Evolutionary conservation across 1,140 invertebrate species (phyloP).

Genomic region (Rhizoglyphus robini): DNA sequence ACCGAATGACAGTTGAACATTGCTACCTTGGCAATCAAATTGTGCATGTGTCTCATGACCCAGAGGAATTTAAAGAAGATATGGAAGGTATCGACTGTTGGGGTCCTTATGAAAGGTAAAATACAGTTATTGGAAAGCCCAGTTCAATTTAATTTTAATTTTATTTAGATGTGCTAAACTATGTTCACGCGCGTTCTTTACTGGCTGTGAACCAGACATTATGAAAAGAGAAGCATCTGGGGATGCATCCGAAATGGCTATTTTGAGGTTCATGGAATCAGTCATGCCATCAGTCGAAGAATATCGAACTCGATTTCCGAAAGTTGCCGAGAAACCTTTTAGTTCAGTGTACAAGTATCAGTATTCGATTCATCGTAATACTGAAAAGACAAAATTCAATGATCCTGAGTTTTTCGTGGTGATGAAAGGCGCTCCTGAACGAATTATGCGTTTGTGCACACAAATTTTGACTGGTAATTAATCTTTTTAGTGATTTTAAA

Average conservation of each 20-base stretch:
- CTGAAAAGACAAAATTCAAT: slow-evolving; percentile 19
- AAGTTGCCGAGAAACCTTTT: slow-evolving; percentile 36
- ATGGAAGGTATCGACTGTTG: slow-evolving; percentile 43
- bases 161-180: slow-evolving; percentile 79
- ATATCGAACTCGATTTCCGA: slow-evolving; percentile 27
- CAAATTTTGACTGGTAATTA: slow-evolving; percentile 36
- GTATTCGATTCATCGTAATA: slow-evolving; percentile 26
- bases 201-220: slow-evolving; percentile 79
- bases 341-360: slow-evolving; percentile 44
- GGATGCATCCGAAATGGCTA: slow-evolving; percentile 33
- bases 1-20: slow-evolving; percentile 51
- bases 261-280: slow-evolving; percentile 32
- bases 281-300: slow-evolving; percentile 29
- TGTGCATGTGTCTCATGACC: neutral
- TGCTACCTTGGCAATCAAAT: slow-evolving; percentile 70
- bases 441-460: slow-evolving; percentile 81
- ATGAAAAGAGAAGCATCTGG: slow-evolving; percentile 49
- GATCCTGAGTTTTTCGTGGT: slow-evolving; percentile 39
- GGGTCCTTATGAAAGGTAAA: neutral
- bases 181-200: slow-evolving; percentile 95
- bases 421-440: slow-evolving; percentile 98
- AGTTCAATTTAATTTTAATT: slow-evolving; percentile 42
- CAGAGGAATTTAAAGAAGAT: neutral
- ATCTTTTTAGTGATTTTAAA: neutral
- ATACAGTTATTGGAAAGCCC: no score